Evolutionary conservation across 2,797 vertebrate genomes (phyloP).

Genomic region (Phalanger gymnotis): DNA sequence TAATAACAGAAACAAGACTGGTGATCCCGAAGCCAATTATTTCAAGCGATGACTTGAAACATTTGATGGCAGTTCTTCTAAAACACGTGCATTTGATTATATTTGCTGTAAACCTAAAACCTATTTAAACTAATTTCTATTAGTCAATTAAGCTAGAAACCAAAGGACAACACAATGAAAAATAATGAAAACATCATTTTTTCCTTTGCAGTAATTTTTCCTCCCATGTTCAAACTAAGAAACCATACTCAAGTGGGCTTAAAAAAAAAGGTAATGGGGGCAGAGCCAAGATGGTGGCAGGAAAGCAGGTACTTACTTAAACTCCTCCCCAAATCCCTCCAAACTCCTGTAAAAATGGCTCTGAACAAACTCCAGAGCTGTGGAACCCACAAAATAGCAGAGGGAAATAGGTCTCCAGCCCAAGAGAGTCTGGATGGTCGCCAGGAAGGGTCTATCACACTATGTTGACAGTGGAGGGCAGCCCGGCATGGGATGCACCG

Average conservation of each 20-base stretch:
- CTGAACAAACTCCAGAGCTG: too few relatives aligned
- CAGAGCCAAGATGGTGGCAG: too few relatives aligned
- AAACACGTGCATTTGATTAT: conserved; percentile 57
- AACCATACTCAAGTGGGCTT: background rate
- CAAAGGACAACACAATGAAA: conserved; percentile 6
- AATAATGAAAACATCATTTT: conserved; percentile 1
- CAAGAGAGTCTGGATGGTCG: too few relatives aligned
- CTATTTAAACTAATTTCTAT: conserved; percentile 44
- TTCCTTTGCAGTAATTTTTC: conserved; percentile 29
- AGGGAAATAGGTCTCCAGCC: too few relatives aligned
- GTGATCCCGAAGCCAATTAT: conserved; percentile 26
- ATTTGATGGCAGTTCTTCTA: conserved; percentile 41
- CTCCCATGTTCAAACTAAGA: conserved; percentile 33
- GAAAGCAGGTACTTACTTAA: too few relatives aligned
- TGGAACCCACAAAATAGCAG: too few relatives aligned
- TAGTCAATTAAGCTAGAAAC: conserved; percentile 51
- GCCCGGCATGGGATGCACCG: too few relatives aligned
- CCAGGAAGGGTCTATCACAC: too few relatives aligned
- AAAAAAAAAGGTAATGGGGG: too few relatives aligned
- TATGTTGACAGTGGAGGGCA: too few relatives aligned
- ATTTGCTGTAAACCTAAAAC: conserved; percentile 61
- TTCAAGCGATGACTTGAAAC: conserved; percentile 23
- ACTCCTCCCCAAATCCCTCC: too few relatives aligned
- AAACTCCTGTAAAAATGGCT: too few relatives aligned
- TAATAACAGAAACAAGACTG: conserved; percentile 6